Evolutionary conservation across 2,888 invertebrate genomes (phyloP).

Genomic region (Ormyrus labotus): DNA sequence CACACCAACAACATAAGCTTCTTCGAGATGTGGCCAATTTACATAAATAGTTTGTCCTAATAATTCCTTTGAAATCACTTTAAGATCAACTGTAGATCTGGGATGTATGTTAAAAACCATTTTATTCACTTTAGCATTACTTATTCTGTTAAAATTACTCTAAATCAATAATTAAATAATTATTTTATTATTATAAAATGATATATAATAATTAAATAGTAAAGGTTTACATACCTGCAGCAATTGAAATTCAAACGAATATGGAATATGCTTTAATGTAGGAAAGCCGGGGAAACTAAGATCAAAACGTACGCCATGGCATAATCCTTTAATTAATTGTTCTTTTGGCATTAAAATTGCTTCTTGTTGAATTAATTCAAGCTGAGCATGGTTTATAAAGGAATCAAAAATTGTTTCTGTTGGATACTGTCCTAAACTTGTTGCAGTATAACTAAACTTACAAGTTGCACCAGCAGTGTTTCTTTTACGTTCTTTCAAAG

Average conservation of each 20-base stretch:
- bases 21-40: conserved; percentile 93
- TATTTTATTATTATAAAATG: too few relatives aligned
- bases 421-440: conserved; percentile 79
- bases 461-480: conserved; percentile 93
- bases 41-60: conserved; percentile 88
- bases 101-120: conserved; percentile 84
- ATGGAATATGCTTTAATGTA: conserved; percentile 89
- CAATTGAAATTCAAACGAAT: conserved; percentile 78
- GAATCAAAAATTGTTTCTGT: conserved; percentile 82
- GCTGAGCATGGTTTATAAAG: conserved; percentile 78
- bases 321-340: conserved; percentile 82
- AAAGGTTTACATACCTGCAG: conserved; percentile 67
- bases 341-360: conserved; percentile 79
- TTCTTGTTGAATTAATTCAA: conserved; percentile 77
- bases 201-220: too few relatives aligned
- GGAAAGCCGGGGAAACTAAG: conserved; percentile 94
- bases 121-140: not conserved
- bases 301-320: conserved; percentile 82
- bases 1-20: conserved; percentile 85
- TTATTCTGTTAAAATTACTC: not conserved
- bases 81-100: conserved; percentile 74
- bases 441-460: conserved; percentile 82
- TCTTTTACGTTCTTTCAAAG: conserved; percentile 83
- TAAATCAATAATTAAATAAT: not conserved
- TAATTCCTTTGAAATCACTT: conserved; percentile 80